These are phyloP conservation scores for Spinus pinus DNA, from an alignment of 2,797 vertebrate genomes.

Conservation along the genomic window DNA sequence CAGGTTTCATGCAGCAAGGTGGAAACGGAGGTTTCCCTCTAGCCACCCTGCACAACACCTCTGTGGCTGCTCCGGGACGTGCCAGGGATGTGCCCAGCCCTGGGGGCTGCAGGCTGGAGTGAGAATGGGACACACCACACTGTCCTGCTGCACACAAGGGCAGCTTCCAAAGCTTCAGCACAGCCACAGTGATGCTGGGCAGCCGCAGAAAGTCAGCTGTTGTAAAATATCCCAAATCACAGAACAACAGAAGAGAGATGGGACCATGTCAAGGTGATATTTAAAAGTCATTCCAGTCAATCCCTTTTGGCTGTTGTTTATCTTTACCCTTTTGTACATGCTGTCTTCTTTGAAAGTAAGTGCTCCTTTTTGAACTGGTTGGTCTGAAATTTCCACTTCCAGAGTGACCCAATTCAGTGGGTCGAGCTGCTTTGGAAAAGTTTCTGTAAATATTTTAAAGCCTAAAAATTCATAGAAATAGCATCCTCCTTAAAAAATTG, in stretches of 20 bases:
- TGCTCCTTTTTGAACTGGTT: neutral
- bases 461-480: neutral
- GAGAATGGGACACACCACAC: too few relatives aligned
- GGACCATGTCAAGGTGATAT: neutral
- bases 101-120: neutral
- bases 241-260: neutral
- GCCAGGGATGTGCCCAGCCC: neutral
- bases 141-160: neutral
- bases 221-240: neutral
- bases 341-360: neutral
- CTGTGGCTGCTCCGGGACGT: neutral
- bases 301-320: neutral
- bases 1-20: neutral
- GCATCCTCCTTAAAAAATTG: neutral
- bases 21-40: neutral
- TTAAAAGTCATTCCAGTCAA: neutral
- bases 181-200: neutral
- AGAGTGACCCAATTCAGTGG: neutral
- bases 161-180: neutral
- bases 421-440: neutral
- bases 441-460: neutral
- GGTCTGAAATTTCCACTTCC: neutral
- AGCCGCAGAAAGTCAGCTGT: neutral
- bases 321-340: neutral
- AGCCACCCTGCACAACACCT: fast-evolving